Conservation (phyloP, 2,888 invertebrate genomes). For the Nephrocerus scutellatus region DNA sequence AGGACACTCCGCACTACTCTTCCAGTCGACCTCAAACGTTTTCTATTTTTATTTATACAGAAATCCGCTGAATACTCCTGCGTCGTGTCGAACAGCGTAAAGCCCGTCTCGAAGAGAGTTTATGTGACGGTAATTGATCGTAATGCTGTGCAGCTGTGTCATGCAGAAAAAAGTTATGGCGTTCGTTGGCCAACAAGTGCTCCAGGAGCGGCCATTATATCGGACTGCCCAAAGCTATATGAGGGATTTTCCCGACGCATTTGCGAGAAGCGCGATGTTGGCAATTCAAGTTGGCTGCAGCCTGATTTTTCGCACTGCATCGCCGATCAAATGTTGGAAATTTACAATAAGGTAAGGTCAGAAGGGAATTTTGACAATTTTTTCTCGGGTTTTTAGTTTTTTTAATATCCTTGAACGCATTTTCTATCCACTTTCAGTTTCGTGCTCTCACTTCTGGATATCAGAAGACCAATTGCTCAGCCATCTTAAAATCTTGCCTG, state of each 20-base stretch:
- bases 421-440: conserved; percentile 26
- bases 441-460: conserved; percentile 43
- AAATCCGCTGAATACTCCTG: conserved; percentile 74
- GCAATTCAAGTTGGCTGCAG: conserved; percentile 64
- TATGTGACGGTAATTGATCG: conserved; percentile 61
- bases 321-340: conserved; percentile 56
- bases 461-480: conserved; percentile 46
- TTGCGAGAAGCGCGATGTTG: conserved; percentile 56
- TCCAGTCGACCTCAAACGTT: no score
- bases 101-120: conserved; percentile 55
- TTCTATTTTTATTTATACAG: no score
- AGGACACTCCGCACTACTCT: no score
- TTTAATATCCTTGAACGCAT: background rate
- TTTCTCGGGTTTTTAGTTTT: no score
- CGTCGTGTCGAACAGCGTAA: conserved; percentile 55
- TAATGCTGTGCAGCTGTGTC: conserved; percentile 54
- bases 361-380: conserved; percentile 3
- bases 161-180: conserved; percentile 53
- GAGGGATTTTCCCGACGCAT: conserved; percentile 51
- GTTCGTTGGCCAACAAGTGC: conserved; percentile 63
- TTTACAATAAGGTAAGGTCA: conserved; percentile 50
- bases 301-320: conserved; percentile 72
- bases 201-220: conserved; percentile 63
- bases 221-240: conserved; percentile 56
- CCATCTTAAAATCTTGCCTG: conserved; percentile 43